These are phyloP conservation scores for Kryphioiulus occultus DNA, from an alignment of 2,888 invertebrate species.

Conservation along the genomic window DNA sequence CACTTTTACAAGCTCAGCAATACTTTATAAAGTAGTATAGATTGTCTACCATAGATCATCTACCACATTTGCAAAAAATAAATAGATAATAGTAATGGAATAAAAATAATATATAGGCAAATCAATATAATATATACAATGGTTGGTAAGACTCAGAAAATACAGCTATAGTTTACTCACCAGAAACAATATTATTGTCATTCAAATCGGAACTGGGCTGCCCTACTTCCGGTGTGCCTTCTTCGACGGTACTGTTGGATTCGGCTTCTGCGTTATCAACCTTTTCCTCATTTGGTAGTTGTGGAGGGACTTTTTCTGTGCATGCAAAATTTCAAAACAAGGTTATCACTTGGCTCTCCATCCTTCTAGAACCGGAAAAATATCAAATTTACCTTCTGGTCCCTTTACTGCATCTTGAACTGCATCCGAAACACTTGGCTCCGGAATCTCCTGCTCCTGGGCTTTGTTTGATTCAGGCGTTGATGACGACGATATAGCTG, in stretches of 20 bases:
- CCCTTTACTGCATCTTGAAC: neutral
- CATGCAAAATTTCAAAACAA: neutral
- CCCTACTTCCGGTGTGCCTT: neutral
- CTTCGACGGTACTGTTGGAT: neutral
- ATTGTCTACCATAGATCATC: too few relatives aligned
- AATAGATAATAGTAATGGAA: too few relatives aligned
- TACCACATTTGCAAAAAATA: too few relatives aligned
- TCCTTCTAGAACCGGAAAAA: neutral
- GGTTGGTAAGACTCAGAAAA: too few relatives aligned
- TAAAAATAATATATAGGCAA: too few relatives aligned
- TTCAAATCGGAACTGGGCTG: constrained; percentile 33
- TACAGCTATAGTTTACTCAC: neutral
- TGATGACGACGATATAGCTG: constrained; percentile 29
- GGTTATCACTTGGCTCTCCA: neutral
- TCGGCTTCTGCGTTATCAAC: neutral
- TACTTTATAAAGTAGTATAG: too few relatives aligned
- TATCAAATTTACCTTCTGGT: neutral
- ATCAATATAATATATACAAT: too few relatives aligned
- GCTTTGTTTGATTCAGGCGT: neutral
- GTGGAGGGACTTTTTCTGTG: neutral
- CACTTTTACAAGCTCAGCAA: too few relatives aligned
- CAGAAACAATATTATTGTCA: constrained; percentile 11
- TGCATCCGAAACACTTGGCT: neutral
- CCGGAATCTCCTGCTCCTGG: neutral
- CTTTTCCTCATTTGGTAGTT: neutral